Evolutionary conservation across 2,888 invertebrate genomes (phyloP), one percentile per base, ranked within the genome.

Genomic region (Dyspetes luteomarginatus): DNA sequence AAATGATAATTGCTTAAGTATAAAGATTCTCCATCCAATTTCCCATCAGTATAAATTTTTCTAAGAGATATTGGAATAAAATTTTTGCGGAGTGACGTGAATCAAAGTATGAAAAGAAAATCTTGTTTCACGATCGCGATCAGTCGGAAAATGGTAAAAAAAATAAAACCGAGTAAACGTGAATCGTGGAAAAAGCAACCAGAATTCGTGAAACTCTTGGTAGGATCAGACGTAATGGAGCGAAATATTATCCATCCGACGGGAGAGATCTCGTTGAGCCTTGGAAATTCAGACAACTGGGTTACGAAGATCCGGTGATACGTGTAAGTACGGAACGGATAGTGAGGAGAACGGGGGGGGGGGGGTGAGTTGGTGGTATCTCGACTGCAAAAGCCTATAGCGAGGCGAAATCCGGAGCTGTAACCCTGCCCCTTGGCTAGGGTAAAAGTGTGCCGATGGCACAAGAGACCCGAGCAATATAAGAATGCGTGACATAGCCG

Each of bases 401-500:
- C 48, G 41, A 73, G 48, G 50, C 68, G 50, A n/a, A 43, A 58
- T 41, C 9, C 50, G 28, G 15, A n/a, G 45, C 30, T 48, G 26
- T 48, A 55, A 30, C 15, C 68, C 56, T 55, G 43, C 67, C 5
- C 24, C 73, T 65, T 52, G 19, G 48, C 28, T 52, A 43, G 48
- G 56, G 60, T 48, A 58, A 58, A 77, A 77, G 76, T 77, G 78
- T 81, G 67, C 74, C 58, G 67, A 67, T 50, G 74, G 73, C 30
- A 58, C 65, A 64, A 45, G 58, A 58, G 50, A 45, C 36, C 41
- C 56, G 60, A 65, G 80, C 77, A 82, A 82, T 82, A 82, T 82
- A 73, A 73, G 80, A 80, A 82, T 80, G 81, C 80, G 82, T 74
- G 77, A 81, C 69, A 82, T 80, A 74, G 72, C 58, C 77, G 55